phyloP scores from a whole-genome alignment of 2,113 vertebrate genomes.

The Nothoprocta perdicaria region DNA sequence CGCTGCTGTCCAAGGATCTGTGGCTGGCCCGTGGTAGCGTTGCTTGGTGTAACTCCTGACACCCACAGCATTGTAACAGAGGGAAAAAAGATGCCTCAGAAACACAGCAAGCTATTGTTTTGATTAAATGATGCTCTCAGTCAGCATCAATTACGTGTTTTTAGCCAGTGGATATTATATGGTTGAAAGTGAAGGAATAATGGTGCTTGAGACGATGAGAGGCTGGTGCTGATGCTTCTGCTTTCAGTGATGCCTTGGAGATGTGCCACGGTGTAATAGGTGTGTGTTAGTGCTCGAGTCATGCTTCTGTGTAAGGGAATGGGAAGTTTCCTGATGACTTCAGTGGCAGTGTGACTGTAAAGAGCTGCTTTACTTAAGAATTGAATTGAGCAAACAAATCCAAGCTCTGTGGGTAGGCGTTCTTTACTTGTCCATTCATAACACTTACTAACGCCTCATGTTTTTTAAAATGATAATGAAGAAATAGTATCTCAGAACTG shows the following conservation, averaged over 20 bases:
- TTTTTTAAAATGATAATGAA: neutral
- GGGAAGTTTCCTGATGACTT: neutral
- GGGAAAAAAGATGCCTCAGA: neutral
- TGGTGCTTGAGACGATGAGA: neutral
- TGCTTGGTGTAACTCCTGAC: constrained; percentile 39
- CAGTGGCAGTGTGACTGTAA: neutral
- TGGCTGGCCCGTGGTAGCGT: neutral
- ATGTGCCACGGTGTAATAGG: neutral
- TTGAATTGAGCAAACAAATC: neutral
- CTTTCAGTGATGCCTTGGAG: neutral
- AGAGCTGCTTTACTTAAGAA: neutral
- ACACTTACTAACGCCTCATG: neutral
- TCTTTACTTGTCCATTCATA: neutral
- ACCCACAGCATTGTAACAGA: neutral
- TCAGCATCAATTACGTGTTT: neutral
- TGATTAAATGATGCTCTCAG: neutral
- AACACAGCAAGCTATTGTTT: neutral
- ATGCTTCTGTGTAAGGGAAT: neutral
- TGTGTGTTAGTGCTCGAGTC: neutral
- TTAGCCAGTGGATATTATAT: neutral
- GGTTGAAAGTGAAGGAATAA: neutral
- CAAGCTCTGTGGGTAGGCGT: rapidly evolving
- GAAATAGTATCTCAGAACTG: neutral
- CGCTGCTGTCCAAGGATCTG: neutral
- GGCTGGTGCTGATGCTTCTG: neutral